These are phyloP conservation scores for Prunella fulvescens DNA, from an alignment of 2,113 vertebrate genomes.

Conservation along the genomic window DNA sequence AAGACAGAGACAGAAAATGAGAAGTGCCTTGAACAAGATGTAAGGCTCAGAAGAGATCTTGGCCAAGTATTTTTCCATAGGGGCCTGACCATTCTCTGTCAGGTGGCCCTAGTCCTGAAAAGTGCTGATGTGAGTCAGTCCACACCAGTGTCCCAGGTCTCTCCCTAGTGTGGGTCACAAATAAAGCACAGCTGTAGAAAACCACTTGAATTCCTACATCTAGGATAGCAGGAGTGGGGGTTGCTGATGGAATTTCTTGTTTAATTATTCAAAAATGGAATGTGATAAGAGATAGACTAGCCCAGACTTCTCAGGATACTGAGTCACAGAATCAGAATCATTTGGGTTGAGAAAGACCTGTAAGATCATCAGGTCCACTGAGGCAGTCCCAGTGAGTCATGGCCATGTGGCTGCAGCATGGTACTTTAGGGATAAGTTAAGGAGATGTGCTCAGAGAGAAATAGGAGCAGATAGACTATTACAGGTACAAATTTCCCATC, in stretches of 20 bases:
- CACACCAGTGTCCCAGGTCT: not conserved
- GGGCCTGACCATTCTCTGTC: not conserved
- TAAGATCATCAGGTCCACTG: not conserved
- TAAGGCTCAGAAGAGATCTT: not conserved
- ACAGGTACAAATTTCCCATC: not conserved
- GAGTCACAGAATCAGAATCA: not conserved
- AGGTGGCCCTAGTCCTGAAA: not conserved
- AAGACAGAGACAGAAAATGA: not conserved
- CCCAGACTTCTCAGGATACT: not conserved
- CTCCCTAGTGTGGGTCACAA: not conserved
- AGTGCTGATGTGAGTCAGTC: not conserved
- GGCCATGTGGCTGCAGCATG: not conserved
- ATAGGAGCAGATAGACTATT: not conserved
- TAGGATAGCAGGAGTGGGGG: not conserved
- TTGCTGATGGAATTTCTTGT: not conserved
- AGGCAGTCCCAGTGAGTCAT: not conserved
- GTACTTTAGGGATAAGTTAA: not conserved
- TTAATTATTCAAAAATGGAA: not conserved
- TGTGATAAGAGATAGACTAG: not conserved
- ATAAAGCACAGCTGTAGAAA: not conserved
- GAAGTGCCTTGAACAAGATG: not conserved
- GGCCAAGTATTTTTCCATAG: not conserved
- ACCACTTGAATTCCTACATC: not conserved
- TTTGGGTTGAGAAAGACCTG: not conserved
- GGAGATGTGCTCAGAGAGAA: not conserved